A percentile compares a stretch with the other conserved stretches of the same genome.
phyloP scores from a whole-genome alignment of 2,888 invertebrate genomes.

The Drosophila rellima region DNA sequence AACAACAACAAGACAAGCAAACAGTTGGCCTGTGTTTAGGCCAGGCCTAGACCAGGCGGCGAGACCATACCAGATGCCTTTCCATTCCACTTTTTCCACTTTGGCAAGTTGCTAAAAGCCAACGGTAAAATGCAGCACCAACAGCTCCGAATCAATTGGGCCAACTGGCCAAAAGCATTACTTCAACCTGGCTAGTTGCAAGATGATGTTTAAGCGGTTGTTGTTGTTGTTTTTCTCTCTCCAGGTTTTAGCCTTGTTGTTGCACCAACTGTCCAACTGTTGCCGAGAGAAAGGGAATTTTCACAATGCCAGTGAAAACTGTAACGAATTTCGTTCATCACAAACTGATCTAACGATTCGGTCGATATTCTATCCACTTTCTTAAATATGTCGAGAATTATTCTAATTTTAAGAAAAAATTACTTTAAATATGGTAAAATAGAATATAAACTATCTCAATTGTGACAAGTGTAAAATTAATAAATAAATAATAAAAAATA shows the following conservation, averaged over 20 bases:
- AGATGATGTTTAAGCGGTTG: constrained; percentile 34
- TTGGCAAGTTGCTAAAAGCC: constrained; percentile 54
- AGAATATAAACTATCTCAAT: too few species aligned
- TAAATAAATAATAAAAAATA: too few species aligned
- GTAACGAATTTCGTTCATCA: constrained; percentile 5
- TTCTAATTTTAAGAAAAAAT: background rate
- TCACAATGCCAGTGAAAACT: constrained; percentile 28
- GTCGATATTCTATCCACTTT: background rate
- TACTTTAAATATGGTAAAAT: too few species aligned
- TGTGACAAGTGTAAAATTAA: too few species aligned
- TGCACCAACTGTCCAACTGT: background rate
- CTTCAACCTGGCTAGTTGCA: constrained; percentile 8
- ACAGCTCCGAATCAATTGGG: constrained; percentile 48
- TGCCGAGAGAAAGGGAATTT: constrained; percentile 40
- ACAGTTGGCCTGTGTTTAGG: constrained; percentile 8
- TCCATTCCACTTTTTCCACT: constrained; percentile 77
- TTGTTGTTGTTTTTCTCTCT: background rate
- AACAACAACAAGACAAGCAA: background rate
- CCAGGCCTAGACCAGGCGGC: constrained; percentile 16
- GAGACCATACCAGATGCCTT: constrained; percentile 60
- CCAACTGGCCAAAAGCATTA: constrained; percentile 37
- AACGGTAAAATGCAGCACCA: constrained; percentile 57
- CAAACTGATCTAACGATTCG: background rate
- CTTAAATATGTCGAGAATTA: background rate
- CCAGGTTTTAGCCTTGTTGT: background rate